Base-by-base conservation (phyloP, 2,113 vertebrate genomes). In the Blennius ocellaris region DNA sequence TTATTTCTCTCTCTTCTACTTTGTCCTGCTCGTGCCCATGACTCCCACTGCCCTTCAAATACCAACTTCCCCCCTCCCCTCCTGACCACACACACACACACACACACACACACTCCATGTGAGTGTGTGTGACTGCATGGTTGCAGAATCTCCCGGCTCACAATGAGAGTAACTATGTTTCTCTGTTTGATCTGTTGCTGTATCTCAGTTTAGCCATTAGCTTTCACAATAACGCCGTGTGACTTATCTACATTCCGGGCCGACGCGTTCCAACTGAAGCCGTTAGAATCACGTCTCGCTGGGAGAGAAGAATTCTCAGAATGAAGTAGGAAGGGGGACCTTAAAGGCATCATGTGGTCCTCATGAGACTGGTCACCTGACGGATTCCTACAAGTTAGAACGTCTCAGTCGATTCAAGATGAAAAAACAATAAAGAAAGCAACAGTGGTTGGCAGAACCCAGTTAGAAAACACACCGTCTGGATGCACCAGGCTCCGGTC, bases 311-410 rank as follows among this genome's bases (percentile, higher is more conserved):
- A 39, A 10, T 30, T 56, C 15, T 50, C 59, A 61, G n/a, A n/a
- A n/a, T n/a, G n/a, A n/a, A n/a, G n/a, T n/a, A n/a, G n/a, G n/a
- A n/a, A 51, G 61, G 39, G 51, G 49, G 50, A 70, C 16, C 47
- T 16, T 45, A 45, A 56, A 10, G 8, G 59, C 56, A 58, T 78
- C 83, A 90, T 57, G 66, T 73, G 89, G 50, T 36, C 47, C 59
- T 77, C 83, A 83, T 82, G 38, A 71, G 75, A 70, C 54, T 17
- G 11, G 74, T 76, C 86, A 89, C 78, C 36, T 82, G 86, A 87
- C 65, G n/a, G 52, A 77, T 69, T 71, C 39, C 36, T 44, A 15
- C 17, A 58, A 9, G 14, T 53, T 49, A n/a, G 7, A 11, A 55
- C 30, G 15, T 60, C 6, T 50, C 21, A 30, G 21, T 30, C 21